Conservation (phyloP, 2,113 vertebrate genomes). For the Pollachius pollachius region DNA sequence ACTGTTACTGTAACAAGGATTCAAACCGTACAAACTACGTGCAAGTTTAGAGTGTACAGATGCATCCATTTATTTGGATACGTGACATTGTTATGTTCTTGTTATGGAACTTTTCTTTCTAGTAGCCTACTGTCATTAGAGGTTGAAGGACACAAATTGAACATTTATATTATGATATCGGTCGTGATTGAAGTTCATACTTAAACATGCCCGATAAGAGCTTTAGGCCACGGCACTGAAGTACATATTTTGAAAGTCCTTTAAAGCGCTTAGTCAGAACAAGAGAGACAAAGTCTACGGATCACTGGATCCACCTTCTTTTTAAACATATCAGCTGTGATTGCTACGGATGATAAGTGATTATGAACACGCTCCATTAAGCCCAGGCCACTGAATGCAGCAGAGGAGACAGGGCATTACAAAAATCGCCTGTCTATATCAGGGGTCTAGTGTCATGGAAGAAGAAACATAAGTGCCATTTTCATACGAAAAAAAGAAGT, state of each 20-base stretch:
- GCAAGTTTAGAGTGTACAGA: too few relatives aligned
- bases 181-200: too few relatives aligned
- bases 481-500: too few relatives aligned
- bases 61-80: too few relatives aligned
- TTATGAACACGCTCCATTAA: slow-evolving; percentile 52
- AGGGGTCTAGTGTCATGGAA: slow-evolving; percentile 25
- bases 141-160: neutral
- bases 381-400: slow-evolving; percentile 34
- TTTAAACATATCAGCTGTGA: slow-evolving; percentile 49
- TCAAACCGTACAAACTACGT: too few relatives aligned
- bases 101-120: neutral
- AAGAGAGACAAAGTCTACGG: slow-evolving; percentile 26
- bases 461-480: slow-evolving; percentile 32
- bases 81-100: neutral
- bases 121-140: neutral
- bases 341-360: slow-evolving; percentile 49
- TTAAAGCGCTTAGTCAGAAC: slow-evolving; percentile 32
- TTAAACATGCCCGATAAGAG: too few relatives aligned
- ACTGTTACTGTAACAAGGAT: too few relatives aligned
- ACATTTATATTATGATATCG: neutral
- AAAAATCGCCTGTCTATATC: slow-evolving; percentile 22
- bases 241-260: slow-evolving; percentile 3
- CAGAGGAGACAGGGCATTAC: slow-evolving; percentile 40
- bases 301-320: slow-evolving; percentile 30
- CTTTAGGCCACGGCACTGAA: too few relatives aligned